These are phyloP conservation scores for Poecile atricapillus DNA, from an alignment of 2,113 vertebrate species.

Conservation along the genomic window DNA sequence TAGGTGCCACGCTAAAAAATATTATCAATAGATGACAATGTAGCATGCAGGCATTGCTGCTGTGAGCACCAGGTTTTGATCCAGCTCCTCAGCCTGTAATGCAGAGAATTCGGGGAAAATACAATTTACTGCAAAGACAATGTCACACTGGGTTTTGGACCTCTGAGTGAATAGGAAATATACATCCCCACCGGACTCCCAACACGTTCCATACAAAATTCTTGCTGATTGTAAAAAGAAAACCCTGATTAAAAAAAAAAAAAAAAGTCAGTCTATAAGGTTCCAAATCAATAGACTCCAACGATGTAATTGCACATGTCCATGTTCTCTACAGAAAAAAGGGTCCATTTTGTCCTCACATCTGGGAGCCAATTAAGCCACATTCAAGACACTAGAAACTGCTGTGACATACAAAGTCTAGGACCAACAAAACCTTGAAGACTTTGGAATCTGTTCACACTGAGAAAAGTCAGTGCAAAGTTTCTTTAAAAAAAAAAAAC, in stretches of 20 bases:
- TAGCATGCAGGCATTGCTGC: not conserved
- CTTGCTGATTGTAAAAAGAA: not conserved
- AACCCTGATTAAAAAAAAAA: not conserved
- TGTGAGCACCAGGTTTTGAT: not conserved
- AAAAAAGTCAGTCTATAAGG: not conserved
- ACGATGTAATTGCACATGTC: not conserved
- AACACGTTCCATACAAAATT: not conserved
- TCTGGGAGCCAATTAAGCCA: constrained; percentile 11
- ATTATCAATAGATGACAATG: not conserved
- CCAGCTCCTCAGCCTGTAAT: not conserved
- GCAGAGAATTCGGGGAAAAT: not conserved
- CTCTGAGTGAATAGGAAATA: not conserved
- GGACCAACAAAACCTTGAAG: not conserved
- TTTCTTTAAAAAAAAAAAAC: not conserved
- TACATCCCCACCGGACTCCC: not conserved
- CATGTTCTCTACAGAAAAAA: not conserved
- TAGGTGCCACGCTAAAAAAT: not conserved
- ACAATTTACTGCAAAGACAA: not conserved
- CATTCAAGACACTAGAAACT: not conserved
- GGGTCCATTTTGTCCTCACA: not conserved
- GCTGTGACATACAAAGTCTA: not conserved
- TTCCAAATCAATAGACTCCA: not conserved
- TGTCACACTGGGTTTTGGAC: not conserved
- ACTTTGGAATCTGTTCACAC: not conserved
- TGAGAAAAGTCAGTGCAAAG: not conserved